These are phyloP conservation scores for Sinonovacula constricta DNA, from an alignment of 1,140 invertebrate species.

Conservation along the genomic window DNA sequence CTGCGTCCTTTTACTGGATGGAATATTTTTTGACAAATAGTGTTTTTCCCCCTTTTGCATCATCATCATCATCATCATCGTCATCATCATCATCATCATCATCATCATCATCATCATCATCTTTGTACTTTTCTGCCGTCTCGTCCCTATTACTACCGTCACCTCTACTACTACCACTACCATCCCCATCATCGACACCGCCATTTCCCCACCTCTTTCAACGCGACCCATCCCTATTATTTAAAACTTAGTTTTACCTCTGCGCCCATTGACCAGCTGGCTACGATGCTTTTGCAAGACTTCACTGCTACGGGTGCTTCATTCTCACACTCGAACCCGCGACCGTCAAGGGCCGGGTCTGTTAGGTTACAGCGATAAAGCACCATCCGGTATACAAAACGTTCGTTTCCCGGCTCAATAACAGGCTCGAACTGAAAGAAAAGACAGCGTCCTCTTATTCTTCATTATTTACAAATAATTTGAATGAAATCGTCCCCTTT, in stretches of 20 bases:
- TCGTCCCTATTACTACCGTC: no score
- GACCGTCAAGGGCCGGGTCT: background rate
- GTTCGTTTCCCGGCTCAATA: conserved; percentile 30
- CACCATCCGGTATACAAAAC: conserved; percentile 32
- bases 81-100: conserved; percentile 39
- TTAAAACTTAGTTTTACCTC: no score
- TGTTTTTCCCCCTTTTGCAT: background rate
- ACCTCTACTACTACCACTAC: no score
- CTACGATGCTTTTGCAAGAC: conserved; percentile 38
- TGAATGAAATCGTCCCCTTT: no score
- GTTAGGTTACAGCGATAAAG: conserved; percentile 16
- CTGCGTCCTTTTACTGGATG: no score
- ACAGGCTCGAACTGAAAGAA: conserved; percentile 31
- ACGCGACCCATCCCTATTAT: no score
- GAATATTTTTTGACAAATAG: no score
- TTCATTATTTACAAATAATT: no score
- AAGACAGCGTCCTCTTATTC: no score
- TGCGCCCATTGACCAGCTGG: conserved; percentile 42
- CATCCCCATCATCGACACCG: no score
- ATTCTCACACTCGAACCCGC: conserved; percentile 10
- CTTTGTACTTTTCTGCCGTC: no score
- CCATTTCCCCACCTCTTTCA: no score
- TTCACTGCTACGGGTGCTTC: conserved; percentile 13
- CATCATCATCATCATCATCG: conserved; percentile 36
- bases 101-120: conserved; percentile 31